Percentiles rank a stretch among this genome's conserved stretches.
Conservation (phyloP, 2,113 vertebrate species). For the Nothoprocta pentlandii region DNA sequence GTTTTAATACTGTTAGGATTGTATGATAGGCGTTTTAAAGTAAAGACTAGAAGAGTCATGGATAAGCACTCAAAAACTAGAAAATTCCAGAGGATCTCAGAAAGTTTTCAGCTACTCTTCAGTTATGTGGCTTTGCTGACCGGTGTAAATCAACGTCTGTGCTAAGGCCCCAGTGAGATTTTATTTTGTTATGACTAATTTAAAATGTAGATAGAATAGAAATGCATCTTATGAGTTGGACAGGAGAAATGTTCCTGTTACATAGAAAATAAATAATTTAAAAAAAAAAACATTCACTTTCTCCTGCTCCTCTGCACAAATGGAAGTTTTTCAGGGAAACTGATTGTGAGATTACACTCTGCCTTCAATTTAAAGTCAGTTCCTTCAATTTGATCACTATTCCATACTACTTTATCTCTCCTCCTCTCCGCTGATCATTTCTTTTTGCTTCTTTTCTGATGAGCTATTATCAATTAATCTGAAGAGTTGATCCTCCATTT, state of each 20-base stretch:
- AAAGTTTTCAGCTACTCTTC: not conserved
- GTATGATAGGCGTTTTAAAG: not conserved
- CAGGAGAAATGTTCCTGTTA: not conserved
- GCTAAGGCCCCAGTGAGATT: not conserved
- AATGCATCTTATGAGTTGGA: not conserved
- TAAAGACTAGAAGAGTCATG: not conserved
- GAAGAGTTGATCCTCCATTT: constrained; percentile 26
- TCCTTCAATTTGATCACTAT: constrained; percentile 34
- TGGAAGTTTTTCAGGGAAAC: not conserved
- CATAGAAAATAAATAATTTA: not conserved
- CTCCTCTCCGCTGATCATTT: constrained; percentile 18
- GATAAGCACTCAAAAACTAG: not conserved
- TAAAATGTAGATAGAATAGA: not conserved
- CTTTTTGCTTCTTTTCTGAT: constrained; percentile 20
- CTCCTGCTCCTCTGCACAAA: not conserved
- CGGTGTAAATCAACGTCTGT: not conserved
- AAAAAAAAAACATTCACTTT: not conserved
- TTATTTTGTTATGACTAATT: not conserved
- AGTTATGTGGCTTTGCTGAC: not conserved
- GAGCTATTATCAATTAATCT: constrained; percentile 57
- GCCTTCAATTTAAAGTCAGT: constrained; percentile 41
- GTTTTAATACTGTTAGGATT: not conserved
- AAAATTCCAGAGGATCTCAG: not conserved
- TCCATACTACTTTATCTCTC: not conserved
- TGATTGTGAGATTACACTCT: not conserved